Conservation (phyloP, 2,797 vertebrate genomes). For the Huso huso region DNA sequence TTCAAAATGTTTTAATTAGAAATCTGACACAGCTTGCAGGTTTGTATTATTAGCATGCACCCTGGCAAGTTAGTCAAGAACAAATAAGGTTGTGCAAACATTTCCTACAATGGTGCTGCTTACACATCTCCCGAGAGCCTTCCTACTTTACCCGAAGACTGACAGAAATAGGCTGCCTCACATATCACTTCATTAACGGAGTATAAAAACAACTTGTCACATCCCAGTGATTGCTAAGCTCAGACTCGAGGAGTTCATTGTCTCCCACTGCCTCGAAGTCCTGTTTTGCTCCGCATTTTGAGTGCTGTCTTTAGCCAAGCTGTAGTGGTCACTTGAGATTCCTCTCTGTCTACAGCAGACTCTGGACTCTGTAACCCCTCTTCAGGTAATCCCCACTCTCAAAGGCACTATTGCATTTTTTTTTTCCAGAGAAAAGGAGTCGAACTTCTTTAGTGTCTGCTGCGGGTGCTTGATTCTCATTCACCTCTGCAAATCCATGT, state of each 20-base stretch:
- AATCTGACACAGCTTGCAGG: conserved; percentile 49
- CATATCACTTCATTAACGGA: conserved; percentile 55
- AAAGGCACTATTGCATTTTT: conserved; percentile 75
- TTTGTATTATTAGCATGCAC: conserved; percentile 53
- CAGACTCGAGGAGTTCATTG: conserved; percentile 65
- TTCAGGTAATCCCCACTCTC: conserved; percentile 76
- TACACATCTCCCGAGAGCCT: conserved; percentile 57
- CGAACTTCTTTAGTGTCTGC: conserved; percentile 58
- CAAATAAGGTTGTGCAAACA: conserved; percentile 57
- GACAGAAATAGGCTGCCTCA: conserved; percentile 72
- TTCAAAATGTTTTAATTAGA: conserved; percentile 57
- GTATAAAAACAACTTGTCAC: conserved; percentile 61
- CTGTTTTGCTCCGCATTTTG: conserved; percentile 72
- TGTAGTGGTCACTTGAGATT: conserved; percentile 66
- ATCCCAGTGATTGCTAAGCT: conserved; percentile 58
- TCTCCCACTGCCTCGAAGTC: conserved; percentile 69
- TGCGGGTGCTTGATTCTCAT: conserved; percentile 71
- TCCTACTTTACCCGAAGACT: conserved; percentile 67
- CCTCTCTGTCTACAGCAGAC: conserved; percentile 50
- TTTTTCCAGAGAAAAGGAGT: conserved; percentile 60
- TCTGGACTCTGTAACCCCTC: conserved; percentile 49
- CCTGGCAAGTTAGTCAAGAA: conserved; percentile 57
- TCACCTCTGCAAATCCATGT: conserved; percentile 70
- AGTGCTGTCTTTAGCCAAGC: conserved; percentile 71
- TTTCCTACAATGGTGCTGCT: conserved; percentile 53